Conservation (phyloP, 2,797 vertebrate species). For the Podarcis lilfordi region DNA sequence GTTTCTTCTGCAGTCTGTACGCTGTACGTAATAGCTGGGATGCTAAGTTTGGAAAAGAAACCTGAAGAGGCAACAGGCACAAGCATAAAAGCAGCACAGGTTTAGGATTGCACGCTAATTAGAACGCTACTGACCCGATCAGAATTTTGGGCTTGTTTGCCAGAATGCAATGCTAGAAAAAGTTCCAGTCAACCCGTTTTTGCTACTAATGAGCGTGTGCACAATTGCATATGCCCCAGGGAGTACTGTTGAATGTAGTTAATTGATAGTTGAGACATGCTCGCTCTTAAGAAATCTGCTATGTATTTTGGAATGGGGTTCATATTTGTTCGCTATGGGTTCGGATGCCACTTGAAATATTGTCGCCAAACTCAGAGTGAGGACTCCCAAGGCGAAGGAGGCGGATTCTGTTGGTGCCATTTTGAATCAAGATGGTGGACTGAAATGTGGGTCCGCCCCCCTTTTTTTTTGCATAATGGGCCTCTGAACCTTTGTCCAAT, state of each 20-base stretch:
- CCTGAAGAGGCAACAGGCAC: neutral
- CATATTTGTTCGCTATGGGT: no score
- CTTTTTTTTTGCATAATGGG: no score
- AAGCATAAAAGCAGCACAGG: neutral
- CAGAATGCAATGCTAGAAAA: neutral
- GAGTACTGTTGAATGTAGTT: neutral
- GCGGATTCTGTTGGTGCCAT: no score
- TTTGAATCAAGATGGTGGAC: no score
- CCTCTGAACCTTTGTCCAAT: no score
- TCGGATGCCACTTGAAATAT: no score
- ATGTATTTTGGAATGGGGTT: no score
- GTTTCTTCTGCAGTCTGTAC: neutral
- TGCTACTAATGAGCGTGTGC: neutral
- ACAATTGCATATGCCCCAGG: neutral
- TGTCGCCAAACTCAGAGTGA: no score
- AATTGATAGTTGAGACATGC: neutral
- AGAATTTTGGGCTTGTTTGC: neutral
- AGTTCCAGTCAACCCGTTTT: neutral
- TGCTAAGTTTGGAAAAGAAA: neutral
- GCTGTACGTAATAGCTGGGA: neutral
- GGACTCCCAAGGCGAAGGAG: no score
- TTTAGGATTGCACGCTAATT: neutral
- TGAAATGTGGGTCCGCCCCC: no score
- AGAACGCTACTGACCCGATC: neutral
- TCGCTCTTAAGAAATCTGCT: no score